These are phyloP conservation scores for Ophioderma brevispina DNA, from an alignment of 35 echinoderm and acorn worm species.

Conservation along the genomic window DNA sequence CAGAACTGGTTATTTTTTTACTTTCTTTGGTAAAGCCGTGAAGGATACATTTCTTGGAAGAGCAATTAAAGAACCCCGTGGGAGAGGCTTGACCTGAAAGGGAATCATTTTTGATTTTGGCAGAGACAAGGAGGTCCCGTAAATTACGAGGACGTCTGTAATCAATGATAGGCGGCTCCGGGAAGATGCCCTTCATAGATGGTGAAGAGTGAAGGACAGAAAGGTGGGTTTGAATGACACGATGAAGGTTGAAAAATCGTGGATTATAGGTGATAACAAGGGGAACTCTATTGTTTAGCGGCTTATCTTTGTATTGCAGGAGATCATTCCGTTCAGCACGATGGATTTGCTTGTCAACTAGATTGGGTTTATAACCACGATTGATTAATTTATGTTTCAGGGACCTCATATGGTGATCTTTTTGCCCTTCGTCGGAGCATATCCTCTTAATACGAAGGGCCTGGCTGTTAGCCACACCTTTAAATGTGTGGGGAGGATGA, in stretches of 20 bases:
- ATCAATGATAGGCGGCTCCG: neutral
- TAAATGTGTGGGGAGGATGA: neutral
- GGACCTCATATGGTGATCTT: neutral
- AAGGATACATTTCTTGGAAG: neutral
- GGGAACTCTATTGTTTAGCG: neutral
- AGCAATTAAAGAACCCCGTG: neutral
- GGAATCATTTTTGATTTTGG: neutral
- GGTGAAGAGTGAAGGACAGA: neutral
- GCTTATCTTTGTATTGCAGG: neutral
- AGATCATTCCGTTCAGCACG: neutral
- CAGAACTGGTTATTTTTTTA: neutral
- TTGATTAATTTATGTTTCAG: neutral
- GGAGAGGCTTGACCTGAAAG: neutral
- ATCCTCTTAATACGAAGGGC: neutral
- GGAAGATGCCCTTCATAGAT: neutral
- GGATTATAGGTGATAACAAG: neutral
- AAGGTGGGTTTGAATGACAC: neutral
- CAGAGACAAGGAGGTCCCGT: neutral
- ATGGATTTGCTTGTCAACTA: neutral
- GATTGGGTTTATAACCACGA: neutral
- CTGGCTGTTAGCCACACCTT: neutral
- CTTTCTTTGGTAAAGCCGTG: neutral
- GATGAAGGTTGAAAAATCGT: neutral
- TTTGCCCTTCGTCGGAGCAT: neutral
- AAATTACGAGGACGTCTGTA: neutral